Evolutionary conservation across 2,113 vertebrate genomes (phyloP).

Genomic region (Hirundichthys speculiger): DNA sequence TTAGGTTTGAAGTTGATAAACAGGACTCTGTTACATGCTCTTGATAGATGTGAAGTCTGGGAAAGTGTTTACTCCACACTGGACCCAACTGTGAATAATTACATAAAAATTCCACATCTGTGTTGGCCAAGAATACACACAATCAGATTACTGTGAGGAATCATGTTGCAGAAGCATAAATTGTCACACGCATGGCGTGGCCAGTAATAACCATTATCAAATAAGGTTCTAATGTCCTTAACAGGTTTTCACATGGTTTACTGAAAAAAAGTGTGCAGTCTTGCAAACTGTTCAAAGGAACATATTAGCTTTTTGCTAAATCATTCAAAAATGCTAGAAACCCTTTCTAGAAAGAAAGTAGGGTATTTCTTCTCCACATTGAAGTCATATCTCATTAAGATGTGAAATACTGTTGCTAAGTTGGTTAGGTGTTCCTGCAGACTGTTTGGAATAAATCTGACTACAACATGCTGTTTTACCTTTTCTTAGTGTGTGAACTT

Average conservation of each 20-base stretch:
- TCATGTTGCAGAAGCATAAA: conserved; percentile 7
- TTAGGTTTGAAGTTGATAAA: conserved; percentile 18
- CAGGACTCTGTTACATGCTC: background rate
- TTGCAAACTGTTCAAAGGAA: no score
- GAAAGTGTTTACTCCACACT: background rate
- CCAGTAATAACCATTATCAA: conserved; percentile 7
- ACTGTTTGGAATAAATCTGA: background rate
- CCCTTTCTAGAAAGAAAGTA: background rate
- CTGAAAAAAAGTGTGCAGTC: background rate
- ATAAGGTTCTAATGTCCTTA: conserved; percentile 6
- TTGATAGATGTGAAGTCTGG: background rate
- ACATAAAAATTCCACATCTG: background rate
- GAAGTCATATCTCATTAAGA: conserved; percentile 25
- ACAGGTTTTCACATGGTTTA: conserved; percentile 6
- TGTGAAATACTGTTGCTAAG: conserved; percentile 32
- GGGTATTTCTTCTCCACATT: background rate
- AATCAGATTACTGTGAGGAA: conserved; percentile 12
- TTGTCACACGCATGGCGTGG: background rate
- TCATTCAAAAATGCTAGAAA: no score
- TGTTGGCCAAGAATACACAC: conserved; percentile 4
- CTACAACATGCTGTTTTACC: background rate
- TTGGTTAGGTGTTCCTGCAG: conserved; percentile 6
- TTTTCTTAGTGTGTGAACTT: background rate
- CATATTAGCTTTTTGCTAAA: background rate
- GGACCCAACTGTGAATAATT: background rate